Base-by-base conservation (phyloP, 2,888 invertebrate species). In the Drosophila seclusa region DNA sequence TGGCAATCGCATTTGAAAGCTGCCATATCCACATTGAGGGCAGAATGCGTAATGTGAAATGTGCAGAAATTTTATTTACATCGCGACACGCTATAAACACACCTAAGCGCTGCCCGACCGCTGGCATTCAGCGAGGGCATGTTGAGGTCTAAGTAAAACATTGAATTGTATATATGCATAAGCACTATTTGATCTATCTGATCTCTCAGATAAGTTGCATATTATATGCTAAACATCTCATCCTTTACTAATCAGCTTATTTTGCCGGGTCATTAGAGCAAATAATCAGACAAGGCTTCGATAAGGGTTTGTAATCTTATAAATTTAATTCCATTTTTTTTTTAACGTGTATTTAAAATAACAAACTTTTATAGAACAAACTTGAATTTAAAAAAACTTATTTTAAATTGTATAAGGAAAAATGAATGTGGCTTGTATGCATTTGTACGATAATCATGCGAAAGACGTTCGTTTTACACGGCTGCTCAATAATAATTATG, bases 11-110 rank as follows among this genome's bases (percentile, higher is more conserved):
- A 45, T 57, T 53, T 38, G 29, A 58, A 62, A 42, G 57, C 52
- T 21, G 38, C 36, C 69, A 55, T 31, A 36, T 57, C 13, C 69
- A 40, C 29, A 40, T 21, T 29, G 13, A 4, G 4, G 10, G 27
- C 57, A 80, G 78, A 71, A 78, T 78, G 67, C 68, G 61, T 78
- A 78, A 83, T 81, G 70, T 72, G 75, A 89, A 45, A 84, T 84
- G 79, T 76, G 73, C 77, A 71, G 52, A 71, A 63, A 73, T 73
- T 80, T 66, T 73, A 85, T 77, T 75, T 75, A 68, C 76, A 71
- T 54, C 34, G 63, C 63, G 52, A 72, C 73, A 74, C 67, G 65
- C 62, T 48, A 62, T 68, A 45, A 48, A 68, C 50, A 66, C 61
- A 60, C 64, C 70, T 21, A 38, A 68, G n/a, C 32, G 32, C 16